Base-by-base conservation (phyloP, 2,888 invertebrate species). In the Eutolmus rufibarbis region DNA sequence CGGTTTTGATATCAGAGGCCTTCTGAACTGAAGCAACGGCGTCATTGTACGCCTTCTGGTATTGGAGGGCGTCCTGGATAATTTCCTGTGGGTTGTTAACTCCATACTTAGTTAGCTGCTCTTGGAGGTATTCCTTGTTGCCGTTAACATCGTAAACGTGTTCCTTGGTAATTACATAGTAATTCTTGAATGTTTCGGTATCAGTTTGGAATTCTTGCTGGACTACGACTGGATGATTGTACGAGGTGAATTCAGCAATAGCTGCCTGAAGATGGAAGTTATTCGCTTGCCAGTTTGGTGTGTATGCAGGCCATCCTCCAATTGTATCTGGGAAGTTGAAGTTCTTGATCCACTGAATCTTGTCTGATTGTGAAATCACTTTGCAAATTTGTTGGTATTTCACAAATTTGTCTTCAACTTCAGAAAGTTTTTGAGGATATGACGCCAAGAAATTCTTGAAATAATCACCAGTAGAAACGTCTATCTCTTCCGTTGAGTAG, bases 251-350 rank as follows among this genome's bases (percentile, higher is more conserved):
- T 37, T 82, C 82, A 8, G 82, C 66, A 34, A 82, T 82, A 16
- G 57, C 82, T n/a, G 9, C 19, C 34, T 82, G 16, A 14, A 82
- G 14, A 34, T 34, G 9, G 19, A 82, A 82, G n/a, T 82, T 34
- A 19, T 82, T n/a, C n/a, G 28, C 37, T 8, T 16, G 19, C 82
- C 82, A 82, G 4, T 40, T 34, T 12, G n/a, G 8, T 23, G n/a
- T 37, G 4, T 56, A 82, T 16, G 12, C 31, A 4, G 82, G 82
- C 82, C 82, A 82, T 16, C 66, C 37, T 37, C 57, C 82, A 19
- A 82, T 82, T 28, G 19, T 37, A 1, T 57, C 19, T 37, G 82
- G 82, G 28, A 82, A 82, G 23, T 66, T 82, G 57, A 82, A 82
- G 1, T 82, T 82, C 40, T 23, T 34, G 7, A 82, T 16, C 31